Conservation (phyloP, 2,888 invertebrate species). For the Chrysolina haemoptera region DNA sequence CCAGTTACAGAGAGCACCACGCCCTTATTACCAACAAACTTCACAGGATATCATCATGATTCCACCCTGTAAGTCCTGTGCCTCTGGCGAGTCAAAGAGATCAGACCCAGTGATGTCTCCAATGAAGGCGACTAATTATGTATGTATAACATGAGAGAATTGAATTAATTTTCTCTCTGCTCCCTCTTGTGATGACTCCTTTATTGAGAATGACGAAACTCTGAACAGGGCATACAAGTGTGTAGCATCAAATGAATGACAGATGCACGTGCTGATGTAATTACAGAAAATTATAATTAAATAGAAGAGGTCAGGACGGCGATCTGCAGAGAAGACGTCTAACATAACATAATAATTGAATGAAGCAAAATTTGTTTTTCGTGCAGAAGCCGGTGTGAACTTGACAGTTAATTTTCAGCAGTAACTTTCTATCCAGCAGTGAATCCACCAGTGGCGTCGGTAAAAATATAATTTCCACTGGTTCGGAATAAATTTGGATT, state of each 20-base stretch:
- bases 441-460: too few species aligned
- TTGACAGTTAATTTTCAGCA: too few species aligned
- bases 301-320: conserved; percentile 28
- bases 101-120: conserved; percentile 15
- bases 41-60: not conserved
- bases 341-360: not conserved
- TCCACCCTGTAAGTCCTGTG: not conserved
- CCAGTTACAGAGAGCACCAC: too few species aligned
- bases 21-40: too few species aligned
- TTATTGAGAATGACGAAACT: not conserved
- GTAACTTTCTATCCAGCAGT: too few species aligned
- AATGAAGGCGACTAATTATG: conserved; percentile 17
- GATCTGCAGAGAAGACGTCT: not conserved
- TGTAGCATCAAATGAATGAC: conserved; percentile 26
- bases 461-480: too few species aligned
- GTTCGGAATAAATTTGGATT: too few species aligned
- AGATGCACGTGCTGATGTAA: conserved; percentile 33
- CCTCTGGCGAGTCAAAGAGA: not conserved
- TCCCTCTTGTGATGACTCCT: not conserved
- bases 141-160: conserved; percentile 10
- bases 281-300: conserved; percentile 35
- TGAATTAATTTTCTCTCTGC: conserved; percentile 8
- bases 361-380: too few species aligned
- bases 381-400: too few species aligned
- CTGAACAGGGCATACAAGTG: not conserved